Evolutionary conservation across 2,888 invertebrate genomes (phyloP).

Genomic region (Gordius sp.): DNA sequence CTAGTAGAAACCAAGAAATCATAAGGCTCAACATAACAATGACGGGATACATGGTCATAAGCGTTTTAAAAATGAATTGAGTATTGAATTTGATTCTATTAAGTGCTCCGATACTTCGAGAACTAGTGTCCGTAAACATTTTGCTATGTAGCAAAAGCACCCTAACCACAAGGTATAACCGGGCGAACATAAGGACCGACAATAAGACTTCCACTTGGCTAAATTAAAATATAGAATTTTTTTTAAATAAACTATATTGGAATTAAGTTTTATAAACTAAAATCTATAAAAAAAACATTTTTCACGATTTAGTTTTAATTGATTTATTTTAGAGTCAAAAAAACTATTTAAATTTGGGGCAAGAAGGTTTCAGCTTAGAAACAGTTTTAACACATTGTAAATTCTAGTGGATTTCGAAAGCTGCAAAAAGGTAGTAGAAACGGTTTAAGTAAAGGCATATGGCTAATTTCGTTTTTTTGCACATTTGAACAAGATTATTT

Average conservation of each 20-base stretch:
- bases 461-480: too few relatives aligned
- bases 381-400: too few relatives aligned
- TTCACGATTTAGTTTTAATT: too few relatives aligned
- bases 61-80: constrained; percentile 71
- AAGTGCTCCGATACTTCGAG: constrained; percentile 37
- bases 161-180: constrained; percentile 91
- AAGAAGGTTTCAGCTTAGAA: too few relatives aligned
- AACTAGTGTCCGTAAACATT: constrained; percentile 95
- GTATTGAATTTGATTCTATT: constrained; percentile 63
- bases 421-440: too few relatives aligned
- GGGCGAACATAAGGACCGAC: constrained; percentile 94
- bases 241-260: neutral
- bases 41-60: constrained; percentile 98
- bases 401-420: too few relatives aligned
- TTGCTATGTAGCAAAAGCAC: constrained; percentile 98
- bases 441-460: too few relatives aligned
- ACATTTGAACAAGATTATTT: too few relatives aligned
- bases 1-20: constrained; percentile 96
- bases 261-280: too few relatives aligned
- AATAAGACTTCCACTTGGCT: constrained; percentile 86
- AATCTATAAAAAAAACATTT: too few relatives aligned
- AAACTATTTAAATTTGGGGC: too few relatives aligned
- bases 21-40: constrained; percentile 92
- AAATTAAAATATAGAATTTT: constrained; percentile 29
- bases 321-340: too few relatives aligned